Percentiles rank a stretch among this genome's conserved stretches.
phyloP scores from a whole-genome alignment of 2,113 vertebrate species.

The Epinephelus cyanopodus region DNA sequence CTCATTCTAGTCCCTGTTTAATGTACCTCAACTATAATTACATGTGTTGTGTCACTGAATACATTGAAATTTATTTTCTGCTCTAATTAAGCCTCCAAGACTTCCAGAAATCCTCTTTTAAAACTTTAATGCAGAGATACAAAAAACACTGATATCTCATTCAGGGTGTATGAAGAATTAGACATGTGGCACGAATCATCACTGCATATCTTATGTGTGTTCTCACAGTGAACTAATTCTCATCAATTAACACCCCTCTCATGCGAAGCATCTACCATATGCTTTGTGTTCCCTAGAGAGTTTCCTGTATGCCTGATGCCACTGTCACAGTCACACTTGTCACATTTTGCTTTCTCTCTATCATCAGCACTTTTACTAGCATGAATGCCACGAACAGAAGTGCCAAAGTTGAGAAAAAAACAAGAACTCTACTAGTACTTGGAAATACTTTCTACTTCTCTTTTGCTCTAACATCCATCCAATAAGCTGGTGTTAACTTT shows the following conservation, averaged over 20 bases:
- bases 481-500: conserved; percentile 42
- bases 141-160: not conserved
- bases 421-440: not conserved
- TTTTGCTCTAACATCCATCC: conserved; percentile 15
- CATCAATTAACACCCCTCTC: conserved; percentile 57
- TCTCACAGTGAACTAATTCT: conserved; percentile 38
- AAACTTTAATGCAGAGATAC: not conserved
- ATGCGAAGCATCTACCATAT: conserved; percentile 43
- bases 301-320: not conserved
- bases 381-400: not conserved
- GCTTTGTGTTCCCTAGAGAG: conserved; percentile 33
- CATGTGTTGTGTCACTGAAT: not conserved
- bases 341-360: conserved; percentile 31
- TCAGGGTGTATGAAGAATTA: not conserved
- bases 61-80: not conserved
- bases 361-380: not conserved
- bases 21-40: not conserved
- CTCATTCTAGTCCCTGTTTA: not conserved
- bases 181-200: not conserved
- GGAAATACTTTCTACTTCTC: conserved; percentile 10
- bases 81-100: not conserved
- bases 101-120: not conserved
- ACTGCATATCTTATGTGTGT: not conserved
- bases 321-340: conserved; percentile 24
- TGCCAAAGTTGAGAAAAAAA: not conserved